A percentile compares a stretch with the other conserved stretches of the same genome.
These are phyloP conservation scores for Glaucomys volans DNA, from an alignment of 2,113 vertebrate genomes.

Conservation along the genomic window DNA sequence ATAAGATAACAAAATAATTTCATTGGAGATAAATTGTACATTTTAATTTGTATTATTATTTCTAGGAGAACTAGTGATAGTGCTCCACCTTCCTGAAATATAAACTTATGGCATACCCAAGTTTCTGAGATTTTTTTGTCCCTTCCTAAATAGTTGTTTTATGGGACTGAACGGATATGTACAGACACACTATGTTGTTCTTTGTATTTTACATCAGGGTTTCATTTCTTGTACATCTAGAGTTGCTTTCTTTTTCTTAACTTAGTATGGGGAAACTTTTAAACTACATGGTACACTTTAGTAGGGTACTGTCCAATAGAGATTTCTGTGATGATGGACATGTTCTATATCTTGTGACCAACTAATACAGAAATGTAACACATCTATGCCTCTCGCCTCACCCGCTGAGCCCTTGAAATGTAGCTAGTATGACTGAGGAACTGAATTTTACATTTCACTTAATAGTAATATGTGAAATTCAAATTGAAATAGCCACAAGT, in stretches of 20 bases:
- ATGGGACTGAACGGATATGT: conserved; percentile 35
- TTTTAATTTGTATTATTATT: not conserved
- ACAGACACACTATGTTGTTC: conserved; percentile 11
- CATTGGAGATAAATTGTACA: not conserved
- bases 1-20: conserved; percentile 1
- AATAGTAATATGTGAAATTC: not conserved
- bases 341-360: not conserved
- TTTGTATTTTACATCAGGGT: not conserved
- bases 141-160: not conserved
- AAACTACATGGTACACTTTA: conserved; percentile 74
- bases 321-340: not conserved
- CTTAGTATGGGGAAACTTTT: conserved; percentile 73
- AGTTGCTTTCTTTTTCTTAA: conserved; percentile 77
- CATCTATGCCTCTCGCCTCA: not conserved
- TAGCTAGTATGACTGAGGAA: not conserved
- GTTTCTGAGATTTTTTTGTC: not conserved
- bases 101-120: not conserved
- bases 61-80: not conserved
- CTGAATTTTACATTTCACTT: conserved; percentile 67
- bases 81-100: not conserved
- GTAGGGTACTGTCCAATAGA: conserved; percentile 26
- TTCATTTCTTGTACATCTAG: conserved; percentile 70
- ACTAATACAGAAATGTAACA: not conserved
- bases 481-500: not conserved
- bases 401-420: not conserved